Evolutionary conservation across 2,113 vertebrate species (phyloP).

Genomic region (Xiphophorus maculatus): DNA sequence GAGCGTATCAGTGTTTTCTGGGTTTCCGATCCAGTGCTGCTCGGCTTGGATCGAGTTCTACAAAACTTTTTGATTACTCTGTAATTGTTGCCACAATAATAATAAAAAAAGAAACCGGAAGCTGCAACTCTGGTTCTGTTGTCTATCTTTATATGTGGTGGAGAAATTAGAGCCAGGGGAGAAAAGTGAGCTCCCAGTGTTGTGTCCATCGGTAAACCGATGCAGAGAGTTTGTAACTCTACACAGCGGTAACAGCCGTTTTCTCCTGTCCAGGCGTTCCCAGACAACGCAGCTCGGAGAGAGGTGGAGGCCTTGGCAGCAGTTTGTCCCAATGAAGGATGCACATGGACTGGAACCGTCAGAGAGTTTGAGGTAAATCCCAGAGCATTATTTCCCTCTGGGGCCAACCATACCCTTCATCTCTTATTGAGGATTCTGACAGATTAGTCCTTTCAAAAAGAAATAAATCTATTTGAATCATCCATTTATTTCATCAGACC

Average conservation of each 20-base stretch:
- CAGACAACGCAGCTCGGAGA: constrained; percentile 93
- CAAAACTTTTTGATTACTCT: constrained; percentile 12
- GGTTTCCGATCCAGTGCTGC: neutral
- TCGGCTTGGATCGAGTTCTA: constrained; percentile 2
- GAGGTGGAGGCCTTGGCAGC: constrained; percentile 94
- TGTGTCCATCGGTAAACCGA: constrained; percentile 19
- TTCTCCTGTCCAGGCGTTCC: constrained; percentile 86
- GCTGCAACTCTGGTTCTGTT: constrained; percentile 1
- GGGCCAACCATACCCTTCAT: neutral
- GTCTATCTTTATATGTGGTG: constrained; percentile 5
- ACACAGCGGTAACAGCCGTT: constrained; percentile 14
- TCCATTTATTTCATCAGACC: too few relatives aligned
- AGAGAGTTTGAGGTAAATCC: constrained; percentile 91
- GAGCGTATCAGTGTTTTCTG: neutral
- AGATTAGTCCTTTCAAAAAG: neutral
- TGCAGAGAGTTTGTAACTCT: constrained; percentile 6
- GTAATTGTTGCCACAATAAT: constrained; percentile 2
- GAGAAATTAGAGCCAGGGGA: constrained; percentile 26
- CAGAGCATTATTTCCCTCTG: neutral
- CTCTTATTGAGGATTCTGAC: neutral
- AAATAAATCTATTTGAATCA: neutral
- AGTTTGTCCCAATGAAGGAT: constrained; percentile 87
- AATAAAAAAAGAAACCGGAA: neutral
- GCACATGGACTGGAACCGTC: constrained; percentile 92
- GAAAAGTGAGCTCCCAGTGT: constrained; percentile 16